Base-by-base conservation (phyloP, 2,113 vertebrate species). In the Cinclus mexicanus region DNA sequence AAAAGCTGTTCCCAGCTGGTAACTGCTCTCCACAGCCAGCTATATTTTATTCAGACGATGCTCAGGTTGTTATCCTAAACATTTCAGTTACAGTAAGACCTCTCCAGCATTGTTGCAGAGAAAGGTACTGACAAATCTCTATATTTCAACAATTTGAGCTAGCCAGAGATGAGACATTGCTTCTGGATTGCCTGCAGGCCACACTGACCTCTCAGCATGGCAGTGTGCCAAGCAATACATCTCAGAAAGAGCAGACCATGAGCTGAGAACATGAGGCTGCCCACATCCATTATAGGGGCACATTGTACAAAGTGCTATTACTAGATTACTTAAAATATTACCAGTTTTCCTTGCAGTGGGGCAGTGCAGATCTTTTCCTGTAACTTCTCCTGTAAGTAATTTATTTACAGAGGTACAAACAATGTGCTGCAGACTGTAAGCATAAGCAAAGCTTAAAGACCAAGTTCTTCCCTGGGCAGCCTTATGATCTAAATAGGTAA, bases 181-280 rank as follows among this genome's bases (percentile, higher is more conserved):
- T 79, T 74, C 41, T 71, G 49, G 83, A 33, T 82, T 77, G 71
- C 41, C 55, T 83, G 71, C 71, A 77, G 81, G 56, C 52, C 87
- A 50, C 39, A 8, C 3, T 83, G 65, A 89, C 78, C 56, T 75
- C 52, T 55, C 52, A 75, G 39, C 44, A 49, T 9, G 39, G 84
- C 61, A 52, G 61, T 11, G 31, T n/a, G 68, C 70, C 12, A 9
- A 68, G n/a, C n/a, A 79, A 29, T 23, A 46, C 0, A 0, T 23
- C 53, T 84, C 49, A 49, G 61, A 90, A 94, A 93, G 44, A 31
- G 44, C 52, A 94, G 35, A 47, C 7, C 28, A 5, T 5, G 6
- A 63, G 14, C 42, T 39, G 61, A 94, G 35, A 87, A 71, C 52
- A 33, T 63, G 59, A 93, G 78, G 61, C 64, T 82, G 44, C 24